A percentile compares a stretch with the other conserved stretches of the same genome.
These are phyloP conservation scores for Melanotaenia maccullochi DNA, from an alignment of 2,797 vertebrate genomes.

Conservation along the genomic window DNA sequence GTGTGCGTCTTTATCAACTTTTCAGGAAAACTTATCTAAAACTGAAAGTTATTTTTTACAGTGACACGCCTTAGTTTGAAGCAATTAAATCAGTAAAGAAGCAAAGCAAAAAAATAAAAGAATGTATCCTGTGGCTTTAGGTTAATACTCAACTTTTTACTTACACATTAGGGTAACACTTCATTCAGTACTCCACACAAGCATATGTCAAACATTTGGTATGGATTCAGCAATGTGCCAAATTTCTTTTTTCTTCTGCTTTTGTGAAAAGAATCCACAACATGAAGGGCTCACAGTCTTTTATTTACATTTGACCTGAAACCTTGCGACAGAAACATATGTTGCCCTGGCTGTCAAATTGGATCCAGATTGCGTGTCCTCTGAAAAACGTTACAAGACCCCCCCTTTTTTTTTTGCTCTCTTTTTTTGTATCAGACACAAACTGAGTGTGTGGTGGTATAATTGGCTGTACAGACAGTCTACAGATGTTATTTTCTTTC, in stretches of 20 bases:
- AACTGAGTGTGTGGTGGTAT: conserved; percentile 68
- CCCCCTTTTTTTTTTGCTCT: conserved; percentile 41
- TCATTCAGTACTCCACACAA: conserved; percentile 23
- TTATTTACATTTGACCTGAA: conserved; percentile 75
- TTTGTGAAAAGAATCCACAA: conserved; percentile 59
- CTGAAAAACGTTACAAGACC: conserved; percentile 63
- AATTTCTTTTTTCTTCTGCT: conserved; percentile 22
- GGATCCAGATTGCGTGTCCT: conserved; percentile 74
- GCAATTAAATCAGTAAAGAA: not conserved
- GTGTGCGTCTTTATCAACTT: not conserved
- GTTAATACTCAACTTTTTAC: conserved; percentile 10
- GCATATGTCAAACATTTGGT: conserved; percentile 45
- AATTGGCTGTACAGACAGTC: conserved; percentile 71
- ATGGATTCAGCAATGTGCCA: conserved; percentile 36
- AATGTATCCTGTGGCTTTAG: not conserved
- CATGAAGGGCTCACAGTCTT: conserved; percentile 56
- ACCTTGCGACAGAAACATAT: conserved; percentile 67
- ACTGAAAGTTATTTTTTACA: not conserved
- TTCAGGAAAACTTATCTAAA: not conserved
- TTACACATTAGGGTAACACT: conserved; percentile 4
- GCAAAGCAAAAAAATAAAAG: not conserved
- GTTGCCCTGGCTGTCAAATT: conserved; percentile 74
- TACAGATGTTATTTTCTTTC: conserved; percentile 75
- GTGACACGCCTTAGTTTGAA: not conserved
- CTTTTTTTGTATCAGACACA: conserved; percentile 61